These are phyloP conservation scores for Andrena hattorfiana DNA, from an alignment of 2,888 invertebrate genomes.

Conservation along the genomic window DNA sequence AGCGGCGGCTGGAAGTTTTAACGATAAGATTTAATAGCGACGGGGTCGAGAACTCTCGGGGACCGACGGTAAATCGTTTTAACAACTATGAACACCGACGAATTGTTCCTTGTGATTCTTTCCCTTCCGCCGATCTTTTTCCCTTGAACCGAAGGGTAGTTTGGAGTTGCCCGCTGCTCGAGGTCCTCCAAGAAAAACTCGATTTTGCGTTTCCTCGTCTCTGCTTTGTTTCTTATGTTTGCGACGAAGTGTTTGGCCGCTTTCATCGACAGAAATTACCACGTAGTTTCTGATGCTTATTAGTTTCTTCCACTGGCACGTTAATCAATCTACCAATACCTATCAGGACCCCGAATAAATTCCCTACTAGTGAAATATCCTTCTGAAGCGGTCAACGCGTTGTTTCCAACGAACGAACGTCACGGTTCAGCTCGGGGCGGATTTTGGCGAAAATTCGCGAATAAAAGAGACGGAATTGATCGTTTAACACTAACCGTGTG, in stretches of 20 bases:
- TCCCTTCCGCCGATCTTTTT: not conserved
- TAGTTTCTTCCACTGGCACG: not conserved
- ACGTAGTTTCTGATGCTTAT: not conserved
- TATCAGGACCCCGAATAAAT: not conserved
- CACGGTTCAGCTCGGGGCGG: not conserved
- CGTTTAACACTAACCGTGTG: conserved; percentile 68
- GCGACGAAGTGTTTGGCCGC: not conserved
- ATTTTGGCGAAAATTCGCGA: not conserved
- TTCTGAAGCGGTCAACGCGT: not conserved
- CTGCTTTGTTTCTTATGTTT: not conserved
- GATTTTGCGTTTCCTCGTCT: conserved; percentile 8
- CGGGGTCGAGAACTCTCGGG: conserved; percentile 37
- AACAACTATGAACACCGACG: conserved; percentile 53
- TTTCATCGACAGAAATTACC: not conserved
- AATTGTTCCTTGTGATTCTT: conserved; percentile 29
- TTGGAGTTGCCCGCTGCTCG: not conserved
- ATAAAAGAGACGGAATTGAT: not conserved
- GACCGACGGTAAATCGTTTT: conserved; percentile 49
- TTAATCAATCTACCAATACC: not conserved
- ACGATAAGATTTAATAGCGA: conserved; percentile 55
- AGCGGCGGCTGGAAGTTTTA: conserved; percentile 49
- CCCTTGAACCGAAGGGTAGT: not conserved
- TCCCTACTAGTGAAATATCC: not conserved
- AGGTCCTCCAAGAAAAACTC: not conserved
- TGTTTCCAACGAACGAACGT: not conserved